Conservation (phyloP, 2,113 vertebrate genomes). For the Lontra canadensis region DNA sequence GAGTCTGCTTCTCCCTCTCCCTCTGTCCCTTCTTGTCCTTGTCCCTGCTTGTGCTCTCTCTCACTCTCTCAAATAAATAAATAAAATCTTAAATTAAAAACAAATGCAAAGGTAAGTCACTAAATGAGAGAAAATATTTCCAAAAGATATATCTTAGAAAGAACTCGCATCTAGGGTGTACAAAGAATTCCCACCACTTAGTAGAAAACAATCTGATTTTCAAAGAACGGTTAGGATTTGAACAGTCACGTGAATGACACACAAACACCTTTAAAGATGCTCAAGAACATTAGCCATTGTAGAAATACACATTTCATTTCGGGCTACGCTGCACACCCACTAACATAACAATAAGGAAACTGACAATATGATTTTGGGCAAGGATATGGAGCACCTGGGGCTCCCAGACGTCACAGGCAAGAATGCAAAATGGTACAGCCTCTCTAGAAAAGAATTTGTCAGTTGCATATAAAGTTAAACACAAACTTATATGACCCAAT, state of each 20-base stretch:
- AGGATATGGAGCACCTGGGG: not conserved
- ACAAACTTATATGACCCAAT: not conserved
- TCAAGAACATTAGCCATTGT: not conserved
- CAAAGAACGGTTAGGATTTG: not conserved
- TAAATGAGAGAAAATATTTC: not conserved
- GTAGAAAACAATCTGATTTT: not conserved
- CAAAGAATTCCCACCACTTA: not conserved
- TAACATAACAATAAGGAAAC: not conserved
- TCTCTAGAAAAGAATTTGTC: not conserved
- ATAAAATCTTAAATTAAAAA: not conserved
- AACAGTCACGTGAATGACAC: not conserved
- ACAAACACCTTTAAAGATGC: not conserved
- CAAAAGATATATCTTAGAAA: not conserved
- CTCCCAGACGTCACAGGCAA: not conserved
- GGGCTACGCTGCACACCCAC: not conserved
- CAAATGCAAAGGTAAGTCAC: not conserved
- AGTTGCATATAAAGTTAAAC: not conserved
- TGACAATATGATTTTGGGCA: no score
- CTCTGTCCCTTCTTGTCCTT: not conserved
- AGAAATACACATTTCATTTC: not conserved
- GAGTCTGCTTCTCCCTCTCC: not conserved
- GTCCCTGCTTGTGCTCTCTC: not conserved
- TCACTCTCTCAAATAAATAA: not conserved
- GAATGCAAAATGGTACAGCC: not conserved
- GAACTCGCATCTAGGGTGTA: not conserved